Evolutionary conservation across 2,888 invertebrate species (phyloP), one percentile per base, ranked within the genome.

Genomic region (Beris morrisii): DNA sequence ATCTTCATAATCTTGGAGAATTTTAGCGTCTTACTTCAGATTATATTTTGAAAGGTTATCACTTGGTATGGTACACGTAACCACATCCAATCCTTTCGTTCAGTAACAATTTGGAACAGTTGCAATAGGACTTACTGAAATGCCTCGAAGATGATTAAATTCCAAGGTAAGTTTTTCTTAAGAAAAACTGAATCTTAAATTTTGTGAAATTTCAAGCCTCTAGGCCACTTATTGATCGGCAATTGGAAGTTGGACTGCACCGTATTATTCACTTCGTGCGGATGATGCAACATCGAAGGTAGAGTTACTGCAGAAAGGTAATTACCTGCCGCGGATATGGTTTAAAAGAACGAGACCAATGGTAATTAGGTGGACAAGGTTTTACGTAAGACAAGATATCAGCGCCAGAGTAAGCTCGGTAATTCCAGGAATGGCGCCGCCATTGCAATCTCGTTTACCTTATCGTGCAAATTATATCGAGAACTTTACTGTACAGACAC

Each of bases 191-290:
- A 50, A 52, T 44, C 38, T 7, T 32, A 32, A 61, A 13, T 38
- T 38, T 38, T 43, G 30, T 15, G 15, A 50, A 61, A 61, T 50
- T 61, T 61, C 50, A 43, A 61, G 32, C 13, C 61, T 59, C 9
- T 59, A 31, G 58, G 48, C 58, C 48, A 46, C 46, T 59, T 59
- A 59, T 46, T 59, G 61, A 50, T 52, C 61, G 50, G 22, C 38
- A 52, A 52, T 61, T 61, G 50, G 61, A 38, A 3, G 15, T 32
- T 46, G n/a, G 30, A 9, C 4, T 32, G 6, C n/a, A 32, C 30
- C 13, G 22, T 5, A 5, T 52, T 52, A 15, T 38, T 61, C 38
- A 28, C 15, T 52, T 12, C 31, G 28, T 38, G 12, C 12, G 50
- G 50, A 32, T 61, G 61, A 61, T 61, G 61, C 50, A 61, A 61